Conservation (phyloP, 2,888 invertebrate species). For the Rhogogaster chlorosoma region DNA sequence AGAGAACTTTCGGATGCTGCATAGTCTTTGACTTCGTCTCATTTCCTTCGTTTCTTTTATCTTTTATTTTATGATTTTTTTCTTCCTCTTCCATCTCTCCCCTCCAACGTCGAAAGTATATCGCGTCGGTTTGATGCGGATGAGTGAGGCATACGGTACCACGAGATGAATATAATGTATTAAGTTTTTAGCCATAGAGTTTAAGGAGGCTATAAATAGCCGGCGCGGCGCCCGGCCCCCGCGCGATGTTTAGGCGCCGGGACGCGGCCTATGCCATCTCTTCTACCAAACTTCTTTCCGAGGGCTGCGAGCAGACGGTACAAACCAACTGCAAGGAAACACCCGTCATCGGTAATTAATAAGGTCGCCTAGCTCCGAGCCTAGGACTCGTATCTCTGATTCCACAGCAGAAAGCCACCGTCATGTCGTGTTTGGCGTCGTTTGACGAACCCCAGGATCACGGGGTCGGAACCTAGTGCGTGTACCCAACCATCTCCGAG, state of each 20-base stretch:
- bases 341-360: conserved; percentile 66
- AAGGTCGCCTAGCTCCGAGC: conserved; percentile 51
- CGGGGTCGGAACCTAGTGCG: background rate
- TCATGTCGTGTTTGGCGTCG: conserved; percentile 50
- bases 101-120: background rate
- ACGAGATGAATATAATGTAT: conserved; percentile 31
- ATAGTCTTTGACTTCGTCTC: too few species aligned
- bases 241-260: conserved; percentile 58
- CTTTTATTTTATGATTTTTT: background rate
- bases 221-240: conserved; percentile 59
- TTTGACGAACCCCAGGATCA: conserved; percentile 52
- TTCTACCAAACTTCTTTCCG: background rate
- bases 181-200: conserved; percentile 26
- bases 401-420: background rate
- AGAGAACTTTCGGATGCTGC: background rate
- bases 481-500: background rate
- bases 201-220: conserved; percentile 60
- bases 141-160: background rate
- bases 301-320: conserved; percentile 40
- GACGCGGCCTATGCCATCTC: conserved; percentile 47
- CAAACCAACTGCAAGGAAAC: conserved; percentile 64
- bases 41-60: too few species aligned
- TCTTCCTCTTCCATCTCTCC: background rate
- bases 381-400: background rate
- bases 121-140: background rate